Evolutionary conservation across 2,113 vertebrate species (phyloP).

Genomic region (Hemiscyllium ocellatum): DNA sequence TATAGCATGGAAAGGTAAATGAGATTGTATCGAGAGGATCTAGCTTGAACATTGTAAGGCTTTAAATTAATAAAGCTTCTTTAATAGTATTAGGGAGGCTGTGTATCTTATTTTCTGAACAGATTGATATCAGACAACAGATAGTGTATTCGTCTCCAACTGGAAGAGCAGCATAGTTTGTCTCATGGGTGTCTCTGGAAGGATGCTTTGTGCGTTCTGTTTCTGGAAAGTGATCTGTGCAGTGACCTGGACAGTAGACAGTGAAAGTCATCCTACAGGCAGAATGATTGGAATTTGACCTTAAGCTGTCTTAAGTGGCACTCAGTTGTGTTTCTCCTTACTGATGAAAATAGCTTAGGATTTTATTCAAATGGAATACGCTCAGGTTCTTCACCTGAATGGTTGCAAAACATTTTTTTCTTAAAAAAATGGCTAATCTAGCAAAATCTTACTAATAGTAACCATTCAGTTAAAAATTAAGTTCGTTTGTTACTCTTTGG

Average conservation of each 20-base stretch:
- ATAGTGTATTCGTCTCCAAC: neutral
- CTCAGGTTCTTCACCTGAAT: neutral
- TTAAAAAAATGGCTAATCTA: neutral
- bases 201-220: neutral
- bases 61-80: conserved; percentile 21
- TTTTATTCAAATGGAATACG: neutral
- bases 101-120: neutral
- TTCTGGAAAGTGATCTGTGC: neutral
- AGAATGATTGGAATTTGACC: neutral
- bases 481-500: neutral
- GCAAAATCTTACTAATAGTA: neutral
- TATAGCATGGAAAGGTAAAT: neutral
- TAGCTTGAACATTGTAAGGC: neutral
- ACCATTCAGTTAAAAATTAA: neutral
- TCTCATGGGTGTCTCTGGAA: neutral
- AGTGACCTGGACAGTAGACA: neutral
- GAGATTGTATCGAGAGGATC: neutral
- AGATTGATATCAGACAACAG: neutral
- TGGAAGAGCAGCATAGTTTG: neutral
- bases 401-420: neutral
- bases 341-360: neutral
- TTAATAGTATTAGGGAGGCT: neutral
- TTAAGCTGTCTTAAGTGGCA: neutral
- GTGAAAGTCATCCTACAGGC: too few species aligned
- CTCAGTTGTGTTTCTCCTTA: neutral